These are phyloP conservation scores for Agrotis exclamationis DNA, from an alignment of 2,888 invertebrate genomes.

Conservation along the genomic window DNA sequence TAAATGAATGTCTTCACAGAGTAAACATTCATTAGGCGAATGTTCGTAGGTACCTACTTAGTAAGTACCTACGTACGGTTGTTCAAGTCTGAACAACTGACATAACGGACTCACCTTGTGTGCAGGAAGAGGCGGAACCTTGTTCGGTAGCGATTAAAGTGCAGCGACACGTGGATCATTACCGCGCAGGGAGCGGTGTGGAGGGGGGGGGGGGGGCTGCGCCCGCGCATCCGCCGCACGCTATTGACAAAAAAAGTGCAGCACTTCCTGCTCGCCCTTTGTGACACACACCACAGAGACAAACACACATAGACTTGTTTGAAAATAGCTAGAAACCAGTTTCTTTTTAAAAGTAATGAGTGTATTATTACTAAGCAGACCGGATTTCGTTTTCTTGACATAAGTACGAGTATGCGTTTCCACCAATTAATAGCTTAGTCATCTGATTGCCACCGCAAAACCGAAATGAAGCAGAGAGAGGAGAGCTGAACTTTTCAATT, in stretches of 20 bases:
- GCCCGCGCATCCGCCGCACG: conserved; percentile 57
- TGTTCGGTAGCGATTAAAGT: conserved; percentile 40
- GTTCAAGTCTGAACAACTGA: conserved; percentile 17
- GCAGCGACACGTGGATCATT: conserved; percentile 49
- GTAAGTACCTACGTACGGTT: not conserved
- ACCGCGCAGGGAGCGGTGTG: not conserved
- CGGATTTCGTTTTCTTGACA: no score
- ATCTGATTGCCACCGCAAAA: no score
- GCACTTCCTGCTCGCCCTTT: conserved; percentile 53
- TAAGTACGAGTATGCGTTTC: no score
- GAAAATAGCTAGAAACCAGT: not conserved
- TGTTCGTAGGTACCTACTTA: not conserved
- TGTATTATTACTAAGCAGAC: no score
- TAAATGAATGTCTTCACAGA: not conserved
- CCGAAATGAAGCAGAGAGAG: no score
- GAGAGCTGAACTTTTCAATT: no score
- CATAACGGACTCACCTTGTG: conserved; percentile 38
- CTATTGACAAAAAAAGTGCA: conserved; percentile 56
- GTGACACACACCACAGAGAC: conserved; percentile 19
- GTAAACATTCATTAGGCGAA: not conserved
- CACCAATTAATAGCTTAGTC: no score
- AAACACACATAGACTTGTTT: not conserved
- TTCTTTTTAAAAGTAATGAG: no score
- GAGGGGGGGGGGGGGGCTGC: conserved; percentile 1
- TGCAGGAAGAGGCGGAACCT: conserved; percentile 54